Conservation (phyloP, 2,113 vertebrate genomes). For the Onychostruthus taczanowskii region DNA sequence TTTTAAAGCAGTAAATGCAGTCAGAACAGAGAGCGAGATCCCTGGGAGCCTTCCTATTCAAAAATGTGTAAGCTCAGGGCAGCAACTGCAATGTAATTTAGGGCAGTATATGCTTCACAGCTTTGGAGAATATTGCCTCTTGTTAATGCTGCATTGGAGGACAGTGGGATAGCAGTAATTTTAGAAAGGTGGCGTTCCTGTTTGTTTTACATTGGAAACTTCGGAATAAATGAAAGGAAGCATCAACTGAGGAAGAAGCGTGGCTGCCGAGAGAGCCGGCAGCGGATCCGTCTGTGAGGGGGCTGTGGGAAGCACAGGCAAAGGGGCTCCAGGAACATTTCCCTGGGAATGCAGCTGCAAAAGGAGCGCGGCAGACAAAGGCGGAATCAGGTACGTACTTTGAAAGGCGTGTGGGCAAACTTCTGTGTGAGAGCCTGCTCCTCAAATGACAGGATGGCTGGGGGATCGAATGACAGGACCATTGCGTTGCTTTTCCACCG, state of each 20-base stretch:
- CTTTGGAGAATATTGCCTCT: slow-evolving; percentile 77
- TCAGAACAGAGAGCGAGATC: slow-evolving; percentile 59
- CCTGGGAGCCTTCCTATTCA: slow-evolving; percentile 74
- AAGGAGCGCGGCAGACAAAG: background rate
- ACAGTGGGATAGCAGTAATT: slow-evolving; percentile 72
- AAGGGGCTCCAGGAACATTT: slow-evolving; percentile 18
- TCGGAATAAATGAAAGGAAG: slow-evolving; percentile 73
- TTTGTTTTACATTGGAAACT: slow-evolving; percentile 72
- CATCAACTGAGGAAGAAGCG: slow-evolving; percentile 45
- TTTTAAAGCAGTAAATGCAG: slow-evolving; percentile 77
- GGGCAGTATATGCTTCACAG: slow-evolving; percentile 76
- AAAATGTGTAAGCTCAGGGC: slow-evolving; percentile 73
- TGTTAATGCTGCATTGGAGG: slow-evolving; percentile 70
- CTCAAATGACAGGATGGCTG: background rate
- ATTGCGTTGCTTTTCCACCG: slow-evolving; percentile 38
- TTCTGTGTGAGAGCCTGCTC: background rate
- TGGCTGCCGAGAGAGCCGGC: slow-evolving; percentile 58
- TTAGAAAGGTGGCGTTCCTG: slow-evolving; percentile 70
- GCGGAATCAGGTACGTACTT: slow-evolving; percentile 52
- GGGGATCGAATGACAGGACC: slow-evolving; percentile 14
- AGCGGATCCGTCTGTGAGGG: slow-evolving; percentile 52
- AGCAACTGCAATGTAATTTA: slow-evolving; percentile 75
- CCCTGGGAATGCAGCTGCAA: slow-evolving; percentile 19
- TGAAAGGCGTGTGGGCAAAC: background rate
- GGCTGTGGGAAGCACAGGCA: background rate